Conservation (phyloP, 2,888 invertebrate genomes). For the Orthonychiurus folsomi region DNA sequence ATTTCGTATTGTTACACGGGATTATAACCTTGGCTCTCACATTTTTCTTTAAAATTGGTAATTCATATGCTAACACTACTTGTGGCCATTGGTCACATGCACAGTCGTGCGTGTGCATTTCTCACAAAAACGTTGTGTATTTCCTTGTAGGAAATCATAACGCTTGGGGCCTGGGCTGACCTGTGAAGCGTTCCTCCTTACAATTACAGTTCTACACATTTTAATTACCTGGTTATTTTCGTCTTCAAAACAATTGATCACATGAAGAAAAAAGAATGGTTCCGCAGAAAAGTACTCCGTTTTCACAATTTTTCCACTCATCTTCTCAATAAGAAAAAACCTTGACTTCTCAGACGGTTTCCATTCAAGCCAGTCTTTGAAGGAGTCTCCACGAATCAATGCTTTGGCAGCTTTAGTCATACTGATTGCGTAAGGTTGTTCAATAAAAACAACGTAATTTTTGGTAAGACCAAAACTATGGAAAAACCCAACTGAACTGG, state of each 20-base stretch:
- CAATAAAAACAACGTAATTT: constrained; percentile 22
- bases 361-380: constrained; percentile 46
- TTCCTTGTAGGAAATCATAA: no score
- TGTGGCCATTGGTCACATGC: no score
- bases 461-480: constrained; percentile 26
- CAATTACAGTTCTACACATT: constrained; percentile 1
- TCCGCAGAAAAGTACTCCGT: not conserved
- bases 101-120: no score
- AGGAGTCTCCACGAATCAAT: constrained; percentile 32
- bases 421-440: constrained; percentile 23
- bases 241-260: constrained; percentile 7
- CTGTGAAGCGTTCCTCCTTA: no score
- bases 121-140: no score
- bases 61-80: no score
- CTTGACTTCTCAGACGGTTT: constrained; percentile 38
- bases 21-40: no score
- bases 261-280: constrained; percentile 6
- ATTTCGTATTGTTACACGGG: no score
- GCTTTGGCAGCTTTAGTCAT: constrained; percentile 11
- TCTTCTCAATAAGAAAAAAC: constrained; percentile 1
- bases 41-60: no score
- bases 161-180: no score
- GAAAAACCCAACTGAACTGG: constrained; percentile 22
- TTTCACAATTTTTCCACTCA: not conserved
- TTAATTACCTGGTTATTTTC: constrained; percentile 6